phyloP scores from a whole-genome alignment of 1,140 invertebrate genomes.

The Glomeris maerens region DNA sequence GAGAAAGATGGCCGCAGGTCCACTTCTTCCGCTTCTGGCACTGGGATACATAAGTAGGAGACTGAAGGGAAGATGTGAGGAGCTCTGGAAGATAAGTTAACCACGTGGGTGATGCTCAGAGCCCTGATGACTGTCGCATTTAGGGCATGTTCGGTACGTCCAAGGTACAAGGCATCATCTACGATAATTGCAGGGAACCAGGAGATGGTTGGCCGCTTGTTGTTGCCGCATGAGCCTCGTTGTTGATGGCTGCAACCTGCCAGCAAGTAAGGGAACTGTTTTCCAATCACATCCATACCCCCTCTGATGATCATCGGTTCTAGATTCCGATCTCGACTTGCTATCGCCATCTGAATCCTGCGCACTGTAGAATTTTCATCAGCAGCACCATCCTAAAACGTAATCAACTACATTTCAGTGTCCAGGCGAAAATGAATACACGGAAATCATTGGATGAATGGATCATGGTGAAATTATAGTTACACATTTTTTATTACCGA shows the following conservation, averaged over 20 bases:
- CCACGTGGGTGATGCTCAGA: constrained; percentile 23
- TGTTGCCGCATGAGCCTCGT: constrained; percentile 13
- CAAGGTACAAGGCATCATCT: constrained; percentile 22
- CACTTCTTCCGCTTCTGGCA: constrained; percentile 15
- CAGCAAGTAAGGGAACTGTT: constrained; percentile 20
- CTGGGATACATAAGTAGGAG: constrained; percentile 22
- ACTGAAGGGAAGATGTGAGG: constrained; percentile 21
- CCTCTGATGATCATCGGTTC: constrained; percentile 22
- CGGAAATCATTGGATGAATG: no score
- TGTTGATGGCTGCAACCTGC: constrained; percentile 12
- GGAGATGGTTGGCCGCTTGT: constrained; percentile 16
- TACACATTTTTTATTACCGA: no score
- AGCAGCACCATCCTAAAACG: not conserved
- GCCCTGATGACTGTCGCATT: constrained; percentile 19
- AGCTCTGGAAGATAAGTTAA: constrained; percentile 21
- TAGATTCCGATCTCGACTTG: constrained; percentile 15
- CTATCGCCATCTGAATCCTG: constrained; percentile 16
- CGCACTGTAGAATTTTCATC: constrained; percentile 14
- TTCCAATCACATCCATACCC: constrained; percentile 20
- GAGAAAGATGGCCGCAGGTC: constrained; percentile 14
- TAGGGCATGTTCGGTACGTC: constrained; percentile 23
- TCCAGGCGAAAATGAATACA: no score
- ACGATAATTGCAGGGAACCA: constrained; percentile 25
- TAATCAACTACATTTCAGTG: no score
- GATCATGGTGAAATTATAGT: no score